phyloP scores from a whole-genome alignment of 2,113 vertebrate species.

The Probosciger aterrimus region DNA sequence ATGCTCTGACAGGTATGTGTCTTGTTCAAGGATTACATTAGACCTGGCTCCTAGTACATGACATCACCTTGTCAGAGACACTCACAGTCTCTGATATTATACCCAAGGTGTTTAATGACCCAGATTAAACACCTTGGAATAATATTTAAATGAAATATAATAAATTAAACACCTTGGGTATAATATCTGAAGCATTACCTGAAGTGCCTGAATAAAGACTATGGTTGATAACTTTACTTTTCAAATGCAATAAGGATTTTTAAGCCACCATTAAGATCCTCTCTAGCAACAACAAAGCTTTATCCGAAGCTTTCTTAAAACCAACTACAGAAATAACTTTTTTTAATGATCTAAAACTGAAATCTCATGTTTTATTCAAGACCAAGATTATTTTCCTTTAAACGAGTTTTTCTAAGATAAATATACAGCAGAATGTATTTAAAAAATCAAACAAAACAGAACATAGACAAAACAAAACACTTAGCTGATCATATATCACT shows the following conservation, averaged over 20 bases:
- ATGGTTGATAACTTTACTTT: neutral
- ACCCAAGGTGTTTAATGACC: neutral
- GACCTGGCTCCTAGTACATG: neutral
- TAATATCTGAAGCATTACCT: neutral
- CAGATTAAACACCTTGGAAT: neutral
- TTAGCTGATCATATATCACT: neutral
- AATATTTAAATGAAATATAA: neutral
- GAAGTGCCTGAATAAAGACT: neutral
- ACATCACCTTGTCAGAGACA: neutral
- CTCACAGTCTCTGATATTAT: neutral
- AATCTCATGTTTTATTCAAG: neutral
- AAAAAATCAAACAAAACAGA: neutral
- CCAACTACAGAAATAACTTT: neutral
- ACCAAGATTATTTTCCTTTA: neutral
- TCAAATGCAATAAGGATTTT: neutral
- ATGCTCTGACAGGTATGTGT: accelerated
- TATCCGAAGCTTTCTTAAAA: neutral
- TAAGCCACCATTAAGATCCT: neutral
- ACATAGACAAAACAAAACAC: neutral
- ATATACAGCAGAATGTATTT: neutral
- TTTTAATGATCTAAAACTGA: neutral
- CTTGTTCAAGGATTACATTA: neutral
- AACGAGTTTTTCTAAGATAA: neutral
- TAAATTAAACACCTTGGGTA: neutral
- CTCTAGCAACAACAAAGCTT: neutral